Base-by-base conservation (phyloP, 2,113 vertebrate species). In the Gymnocephalus cernua region DNA sequence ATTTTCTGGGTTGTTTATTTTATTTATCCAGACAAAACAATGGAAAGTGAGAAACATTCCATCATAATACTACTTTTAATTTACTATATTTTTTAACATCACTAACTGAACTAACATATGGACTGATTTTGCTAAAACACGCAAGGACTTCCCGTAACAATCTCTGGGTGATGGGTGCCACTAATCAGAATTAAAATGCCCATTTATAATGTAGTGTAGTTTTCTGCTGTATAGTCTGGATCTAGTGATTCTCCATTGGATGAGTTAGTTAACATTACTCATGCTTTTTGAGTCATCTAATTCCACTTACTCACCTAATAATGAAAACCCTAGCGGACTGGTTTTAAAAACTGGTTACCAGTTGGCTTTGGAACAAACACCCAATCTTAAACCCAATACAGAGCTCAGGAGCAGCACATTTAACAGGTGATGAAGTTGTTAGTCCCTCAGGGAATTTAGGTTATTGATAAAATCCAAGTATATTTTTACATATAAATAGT, bases 181-280 rank as follows among this genome's bases (percentile, higher is more conserved):
- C 23, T 44, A 19, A 69, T n/a, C 18, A 50, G 7, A 38, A 74
- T 50, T 6, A 21, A 53, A 64, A 54, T 19, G 0, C 4, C 15
- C 13, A 32, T 38, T 38, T 1, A 18, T 2, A 48, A 35, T 9
- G 56, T 9, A 21, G 16, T 57, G 1, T n/a, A 3, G 4, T 2
- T 29, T 45, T 66, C 8, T n/a, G 32, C 13, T 50, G 16, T 12
- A 10, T 16, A 6, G n/a, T 32, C 4, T 11, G 7, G 51, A 1
- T 41, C 3, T 2, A 6, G 2, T 23, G 13, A 3, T 21, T 73
- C 18, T 53, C 80, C 87, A 87, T 67, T 74, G 89, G 87, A 68
- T 82, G 80, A 48, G 18, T 19, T 8, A 66, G 4, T 21, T 50
- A 25, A 50, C 5, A 9, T 12, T 11, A 48, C 62, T 65, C 1